Evolutionary conservation across 1,140 invertebrate species (phyloP), one percentile per base, ranked within the genome.

Genomic region (Drosophila chauvacae): DNA sequence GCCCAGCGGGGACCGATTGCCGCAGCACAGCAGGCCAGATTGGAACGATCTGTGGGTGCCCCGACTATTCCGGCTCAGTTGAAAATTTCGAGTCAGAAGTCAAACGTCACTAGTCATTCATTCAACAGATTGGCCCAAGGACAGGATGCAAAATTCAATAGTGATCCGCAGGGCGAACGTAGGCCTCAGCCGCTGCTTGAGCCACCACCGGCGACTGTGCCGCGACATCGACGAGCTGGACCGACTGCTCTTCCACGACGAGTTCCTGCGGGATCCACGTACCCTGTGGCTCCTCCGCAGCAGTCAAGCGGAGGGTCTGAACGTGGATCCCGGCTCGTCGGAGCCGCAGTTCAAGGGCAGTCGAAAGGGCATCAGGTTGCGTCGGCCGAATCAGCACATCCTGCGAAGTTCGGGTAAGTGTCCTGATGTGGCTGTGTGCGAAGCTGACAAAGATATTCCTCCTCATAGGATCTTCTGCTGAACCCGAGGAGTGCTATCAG

Each of bases 71-170:
- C 23, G 3, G 30, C 3, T 26, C 63, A 48, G 16, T 47, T 30
- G 35, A 5, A 69, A 64, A 64, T 70, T 70, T 39, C 11, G 1
- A 53, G 62, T 53, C 37, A 35, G 26, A 10, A 48, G 45, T 47
- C 44, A 23, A 51, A 1, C 35, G 45, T 50, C 26, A 18, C 41
- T 3, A 47, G 47, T 26, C 47, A n/a, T 48, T 48, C 30, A 10
- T 18, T 35, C 6, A 35, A 33, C 18, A 35, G 20, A 23, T 23
- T 30, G 13, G 23, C 61, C 53, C 44, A n/a, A 9, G 14, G 5
- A 28, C 26, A 71, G 37, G 30, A 72, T 73, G 70, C 68, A 50
- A 73, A 72, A 73, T 73, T 73, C 68, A 16, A 48, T 37, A 42
- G 55, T 72, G 23, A 72, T 73, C 30, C 26, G 55, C n/a, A 50